Conservation (phyloP, 2,888 invertebrate species). For the Pandemis heparana region DNA sequence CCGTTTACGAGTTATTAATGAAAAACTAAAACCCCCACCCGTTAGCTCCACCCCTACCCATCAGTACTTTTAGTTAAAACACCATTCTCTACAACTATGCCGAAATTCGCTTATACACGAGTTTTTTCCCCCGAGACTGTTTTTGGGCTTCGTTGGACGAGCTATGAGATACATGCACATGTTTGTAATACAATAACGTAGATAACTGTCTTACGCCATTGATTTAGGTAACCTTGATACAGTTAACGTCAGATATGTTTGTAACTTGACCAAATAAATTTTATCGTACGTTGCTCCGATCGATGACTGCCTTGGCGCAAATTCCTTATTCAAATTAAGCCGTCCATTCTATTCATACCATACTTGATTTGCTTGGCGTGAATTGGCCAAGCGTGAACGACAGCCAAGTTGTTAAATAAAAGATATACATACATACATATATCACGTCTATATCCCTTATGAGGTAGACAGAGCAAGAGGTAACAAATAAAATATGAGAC, state of each 20-base stretch:
- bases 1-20: no score
- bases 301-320: constrained; percentile 4
- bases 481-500: neutral
- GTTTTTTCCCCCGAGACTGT: no score
- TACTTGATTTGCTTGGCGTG: neutral
- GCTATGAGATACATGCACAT: no score
- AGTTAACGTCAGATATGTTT: neutral
- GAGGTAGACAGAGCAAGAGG: no score
- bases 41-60: no score
- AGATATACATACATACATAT: neutral
- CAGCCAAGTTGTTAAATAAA: neutral
- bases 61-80: no score
- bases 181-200: neutral
- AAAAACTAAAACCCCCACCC: no score
- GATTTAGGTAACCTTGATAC: neutral
- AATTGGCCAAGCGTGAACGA: neutral
- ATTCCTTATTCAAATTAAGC: constrained; percentile 6
- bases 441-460: no score
- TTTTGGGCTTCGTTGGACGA: no score
- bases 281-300: neutral
- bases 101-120: no score
- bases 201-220: neutral
- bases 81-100: no score
- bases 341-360: neutral
- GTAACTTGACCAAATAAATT: constrained; percentile 1